A percentile compares a stretch with the other conserved stretches of the same genome.
Conservation (phyloP, 2,113 vertebrate species). For the Hemicordylus capensis region DNA sequence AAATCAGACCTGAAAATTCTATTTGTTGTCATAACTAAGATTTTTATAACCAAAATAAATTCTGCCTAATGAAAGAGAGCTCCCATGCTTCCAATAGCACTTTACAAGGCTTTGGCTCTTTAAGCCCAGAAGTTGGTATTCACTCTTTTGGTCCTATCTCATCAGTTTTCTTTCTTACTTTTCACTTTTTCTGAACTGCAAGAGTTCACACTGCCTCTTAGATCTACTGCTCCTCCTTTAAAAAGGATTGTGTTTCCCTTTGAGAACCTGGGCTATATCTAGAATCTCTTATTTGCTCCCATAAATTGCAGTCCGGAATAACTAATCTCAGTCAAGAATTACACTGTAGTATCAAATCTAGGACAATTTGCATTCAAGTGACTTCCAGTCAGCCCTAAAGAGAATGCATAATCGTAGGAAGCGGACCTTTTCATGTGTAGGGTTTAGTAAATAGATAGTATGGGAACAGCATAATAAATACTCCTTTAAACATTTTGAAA, state of each 20-base stretch:
- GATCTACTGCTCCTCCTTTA: background rate
- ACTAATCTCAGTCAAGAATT: background rate
- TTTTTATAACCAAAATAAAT: background rate
- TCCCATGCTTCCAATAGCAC: background rate
- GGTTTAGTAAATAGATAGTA: conserved; percentile 4
- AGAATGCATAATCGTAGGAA: conserved; percentile 7
- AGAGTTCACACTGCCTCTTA: background rate
- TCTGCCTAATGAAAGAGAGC: background rate
- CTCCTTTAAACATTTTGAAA: background rate
- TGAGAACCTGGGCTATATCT: background rate
- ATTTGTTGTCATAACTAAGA: background rate
- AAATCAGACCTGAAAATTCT: background rate
- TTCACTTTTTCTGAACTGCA: background rate
- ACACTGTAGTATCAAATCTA: background rate
- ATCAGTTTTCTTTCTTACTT: background rate
- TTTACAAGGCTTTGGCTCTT: background rate
- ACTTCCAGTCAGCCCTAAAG: background rate
- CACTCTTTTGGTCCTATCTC: background rate
- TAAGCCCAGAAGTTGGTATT: background rate
- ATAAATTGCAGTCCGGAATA: background rate
- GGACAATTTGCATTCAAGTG: background rate
- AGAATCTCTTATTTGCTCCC: conserved; percentile 6
- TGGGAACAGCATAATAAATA: conserved; percentile 18
- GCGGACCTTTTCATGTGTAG: background rate
- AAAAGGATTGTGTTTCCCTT: conserved; percentile 7